phyloP scores from a whole-genome alignment of 2,113 vertebrate species.

The Lasiurus cinereus region DNA sequence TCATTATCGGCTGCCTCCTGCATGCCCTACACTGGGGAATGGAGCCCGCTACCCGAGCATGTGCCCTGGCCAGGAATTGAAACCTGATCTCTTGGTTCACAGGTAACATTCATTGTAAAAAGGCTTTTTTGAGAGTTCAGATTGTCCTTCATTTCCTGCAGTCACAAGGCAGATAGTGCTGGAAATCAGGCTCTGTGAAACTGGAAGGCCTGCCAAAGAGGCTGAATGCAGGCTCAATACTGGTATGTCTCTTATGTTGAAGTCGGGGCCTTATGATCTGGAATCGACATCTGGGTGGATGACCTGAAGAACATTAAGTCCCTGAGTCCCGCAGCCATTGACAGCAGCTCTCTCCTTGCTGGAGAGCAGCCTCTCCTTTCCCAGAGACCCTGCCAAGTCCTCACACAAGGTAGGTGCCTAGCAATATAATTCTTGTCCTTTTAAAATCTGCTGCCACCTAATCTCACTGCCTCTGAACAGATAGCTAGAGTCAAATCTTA shows the following conservation, averaged over 20 bases:
- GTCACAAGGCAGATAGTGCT: neutral
- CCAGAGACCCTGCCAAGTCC: slow-evolving; percentile 6
- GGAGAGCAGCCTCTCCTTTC: neutral
- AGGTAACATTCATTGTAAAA: neutral
- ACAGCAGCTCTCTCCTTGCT: neutral
- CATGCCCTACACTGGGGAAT: no score
- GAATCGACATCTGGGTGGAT: neutral
- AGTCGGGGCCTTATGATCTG: neutral
- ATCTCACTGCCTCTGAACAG: neutral
- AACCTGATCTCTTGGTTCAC: no score
- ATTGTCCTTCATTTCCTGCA: slow-evolving; percentile 2
- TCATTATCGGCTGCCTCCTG: no score
- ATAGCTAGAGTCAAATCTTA: neutral
- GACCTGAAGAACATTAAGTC: neutral
- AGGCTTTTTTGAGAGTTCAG: neutral
- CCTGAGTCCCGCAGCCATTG: neutral
- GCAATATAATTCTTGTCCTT: neutral
- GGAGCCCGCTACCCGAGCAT: no score
- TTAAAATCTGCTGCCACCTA: neutral
- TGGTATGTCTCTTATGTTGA: neutral
- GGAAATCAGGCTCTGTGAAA: neutral
- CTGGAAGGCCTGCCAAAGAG: neutral
- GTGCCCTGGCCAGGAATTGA: no score
- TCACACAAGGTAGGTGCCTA: neutral
- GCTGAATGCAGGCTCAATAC: neutral